Conservation (phyloP, 2,113 vertebrate genomes). For the Solea senegalensis region DNA sequence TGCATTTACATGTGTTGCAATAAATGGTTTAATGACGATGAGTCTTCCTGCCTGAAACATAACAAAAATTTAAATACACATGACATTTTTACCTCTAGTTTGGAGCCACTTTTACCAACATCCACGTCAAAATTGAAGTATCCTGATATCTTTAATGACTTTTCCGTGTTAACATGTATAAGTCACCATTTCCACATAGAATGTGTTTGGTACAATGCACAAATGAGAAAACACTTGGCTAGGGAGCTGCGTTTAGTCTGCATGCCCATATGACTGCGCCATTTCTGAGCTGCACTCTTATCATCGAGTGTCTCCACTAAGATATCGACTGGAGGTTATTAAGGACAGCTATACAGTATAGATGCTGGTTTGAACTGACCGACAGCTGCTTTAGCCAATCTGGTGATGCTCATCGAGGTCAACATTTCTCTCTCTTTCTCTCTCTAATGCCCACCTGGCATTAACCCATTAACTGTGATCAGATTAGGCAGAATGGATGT, state of each 20-base stretch:
- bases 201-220: neutral
- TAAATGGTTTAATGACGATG: no score
- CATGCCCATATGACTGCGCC: conserved; percentile 34
- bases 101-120: neutral
- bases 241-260: conserved; percentile 20
- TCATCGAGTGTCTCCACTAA: conserved; percentile 25
- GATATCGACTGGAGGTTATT: conserved; percentile 15
- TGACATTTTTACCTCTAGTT: neutral
- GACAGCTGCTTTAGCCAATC: neutral
- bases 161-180: conserved; percentile 36
- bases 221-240: neutral
- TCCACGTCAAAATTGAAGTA: neutral
- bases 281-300: conserved; percentile 32
- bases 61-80: no score
- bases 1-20: no score
- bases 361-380: conserved; percentile 13
- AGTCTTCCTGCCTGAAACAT: no score
- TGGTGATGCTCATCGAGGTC: conserved; percentile 23
- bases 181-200: neutral
- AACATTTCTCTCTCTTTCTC: neutral
- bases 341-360: neutral
- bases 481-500: neutral
- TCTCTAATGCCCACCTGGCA: neutral
- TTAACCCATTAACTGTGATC: neutral
- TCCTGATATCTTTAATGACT: conserved; percentile 5